A percentile compares a stretch with the other conserved stretches of the same genome.
Evolutionary conservation across 2,888 invertebrate genomes (phyloP).

Genomic region (Amphipyra berbera): DNA sequence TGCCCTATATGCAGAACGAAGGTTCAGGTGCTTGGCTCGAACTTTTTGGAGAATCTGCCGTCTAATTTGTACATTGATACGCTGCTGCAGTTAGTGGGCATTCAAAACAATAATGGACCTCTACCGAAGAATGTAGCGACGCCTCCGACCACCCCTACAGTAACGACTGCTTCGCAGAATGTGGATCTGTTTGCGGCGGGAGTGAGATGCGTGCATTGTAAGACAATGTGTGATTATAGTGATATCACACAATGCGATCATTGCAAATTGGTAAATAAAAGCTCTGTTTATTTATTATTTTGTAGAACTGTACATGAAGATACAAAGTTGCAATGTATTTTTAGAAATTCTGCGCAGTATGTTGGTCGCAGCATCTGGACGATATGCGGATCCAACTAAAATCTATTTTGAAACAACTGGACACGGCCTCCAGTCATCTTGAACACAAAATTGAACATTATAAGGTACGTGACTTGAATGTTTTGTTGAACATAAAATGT

Average conservation of each 20-base stretch:
- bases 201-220: slow-evolving; percentile 76
- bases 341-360: slow-evolving; percentile 90
- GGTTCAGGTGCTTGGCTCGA: slow-evolving; percentile 83
- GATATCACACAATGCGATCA: slow-evolving; percentile 87
- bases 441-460: slow-evolving; percentile 89
- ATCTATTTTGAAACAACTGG: slow-evolving; percentile 89
- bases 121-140: slow-evolving; percentile 55
- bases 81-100: slow-evolving; percentile 87
- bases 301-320: not conserved
- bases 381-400: slow-evolving; percentile 90
- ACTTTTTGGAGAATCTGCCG: slow-evolving; percentile 90
- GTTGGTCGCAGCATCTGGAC: slow-evolving; percentile 90
- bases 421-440: slow-evolving; percentile 86
- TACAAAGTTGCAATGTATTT: slow-evolving; percentile 22
- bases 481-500: slow-evolving; percentile 16
- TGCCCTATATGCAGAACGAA: slow-evolving; percentile 91
- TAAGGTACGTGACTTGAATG: slow-evolving; percentile 75
- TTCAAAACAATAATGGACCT: slow-evolving; percentile 49
- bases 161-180: slow-evolving; percentile 62
- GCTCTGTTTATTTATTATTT: not conserved
- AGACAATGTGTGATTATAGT: slow-evolving; percentile 74
- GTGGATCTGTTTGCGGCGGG: slow-evolving; percentile 79
- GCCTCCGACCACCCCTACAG: slow-evolving; percentile 65
- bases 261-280: slow-evolving; percentile 89
- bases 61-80: slow-evolving; percentile 92